Conservation (phyloP, 2,113 vertebrate genomes). For the Microcebus tavaratra region DNA sequence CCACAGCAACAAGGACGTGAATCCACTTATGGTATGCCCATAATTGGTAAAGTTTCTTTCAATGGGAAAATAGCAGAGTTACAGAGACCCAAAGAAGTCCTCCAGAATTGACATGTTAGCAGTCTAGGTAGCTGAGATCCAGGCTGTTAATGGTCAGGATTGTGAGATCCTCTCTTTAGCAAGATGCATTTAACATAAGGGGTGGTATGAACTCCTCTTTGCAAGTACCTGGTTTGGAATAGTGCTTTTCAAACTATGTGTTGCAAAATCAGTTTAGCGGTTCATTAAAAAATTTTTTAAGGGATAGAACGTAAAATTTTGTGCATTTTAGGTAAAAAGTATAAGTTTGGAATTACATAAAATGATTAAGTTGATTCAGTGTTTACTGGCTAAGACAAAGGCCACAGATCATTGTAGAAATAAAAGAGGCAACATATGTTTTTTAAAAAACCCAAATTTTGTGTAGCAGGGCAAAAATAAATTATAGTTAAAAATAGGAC, state of each 20-base stretch:
- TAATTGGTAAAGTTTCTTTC: not conserved
- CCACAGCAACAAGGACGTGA: not conserved
- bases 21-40: not conserved
- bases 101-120: not conserved
- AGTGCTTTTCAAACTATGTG: not conserved
- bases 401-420: no score
- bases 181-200: not conserved
- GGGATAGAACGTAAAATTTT: not conserved
- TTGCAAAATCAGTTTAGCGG: not conserved
- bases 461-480: no score
- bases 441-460: no score
- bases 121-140: not conserved
- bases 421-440: no score
- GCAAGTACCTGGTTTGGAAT: not conserved
- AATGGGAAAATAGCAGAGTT: not conserved
- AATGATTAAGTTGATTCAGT: conserved; percentile 13
- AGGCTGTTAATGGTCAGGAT: not conserved
- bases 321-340: not conserved
- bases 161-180: not conserved
- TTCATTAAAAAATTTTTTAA: not conserved
- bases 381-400: not conserved
- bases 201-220: not conserved
- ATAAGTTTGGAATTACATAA: not conserved
- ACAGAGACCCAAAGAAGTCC: not conserved
- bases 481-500: no score